Base-by-base conservation (phyloP, 2,797 vertebrate genomes). In the Triplophysa bombifrons region DNA sequence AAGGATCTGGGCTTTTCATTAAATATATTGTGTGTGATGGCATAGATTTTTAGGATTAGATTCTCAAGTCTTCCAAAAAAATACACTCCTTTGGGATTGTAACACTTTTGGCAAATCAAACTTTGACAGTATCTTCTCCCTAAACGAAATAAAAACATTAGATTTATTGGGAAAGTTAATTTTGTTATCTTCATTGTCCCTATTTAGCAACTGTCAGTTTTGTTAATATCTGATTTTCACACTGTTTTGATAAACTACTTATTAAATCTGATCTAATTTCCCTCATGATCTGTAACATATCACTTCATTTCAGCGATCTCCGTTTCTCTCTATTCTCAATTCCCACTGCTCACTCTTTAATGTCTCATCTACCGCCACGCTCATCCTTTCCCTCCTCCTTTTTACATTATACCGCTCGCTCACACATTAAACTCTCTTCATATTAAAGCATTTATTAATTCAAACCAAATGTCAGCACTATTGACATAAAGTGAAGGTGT, bases 401-500 rank as follows among this genome's bases (percentile, higher is more conserved):
- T n/a, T 74, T 58, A 56, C 63, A 17, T 80, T 74, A 68, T 69
- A 12, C 78, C n/a, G 7, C 63, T 48, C 60, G 22, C 70, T 82
- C 67, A 73, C 86, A 80, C 80, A 84, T 85, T 72, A 22, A 85
- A 87, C 85, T 77, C 82, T 85, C 81, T 78, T 86, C 87, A 88
- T 84, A 90, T 86, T 85, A 91, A 91, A 87, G 85, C 87, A 85
- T 82, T 80, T 88, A 90, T 92, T 91, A 91, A 90, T 88, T 88
- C 88, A 88, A 91, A 89, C 89, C 89, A 92, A 94, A 94, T 93
- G 90, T 92, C 91, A 93, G 84, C 80, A 74, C 82, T 93, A 81
- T 93, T 93, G 93, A 93, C 92, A 89, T 89, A 90, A 88, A 90
- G 88, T 90, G 92, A 90, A 90, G 91, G 89, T 91, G 88, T 88